Evolutionary conservation across 1,140 invertebrate species (phyloP).

Genomic region (Achatina immaculata): DNA sequence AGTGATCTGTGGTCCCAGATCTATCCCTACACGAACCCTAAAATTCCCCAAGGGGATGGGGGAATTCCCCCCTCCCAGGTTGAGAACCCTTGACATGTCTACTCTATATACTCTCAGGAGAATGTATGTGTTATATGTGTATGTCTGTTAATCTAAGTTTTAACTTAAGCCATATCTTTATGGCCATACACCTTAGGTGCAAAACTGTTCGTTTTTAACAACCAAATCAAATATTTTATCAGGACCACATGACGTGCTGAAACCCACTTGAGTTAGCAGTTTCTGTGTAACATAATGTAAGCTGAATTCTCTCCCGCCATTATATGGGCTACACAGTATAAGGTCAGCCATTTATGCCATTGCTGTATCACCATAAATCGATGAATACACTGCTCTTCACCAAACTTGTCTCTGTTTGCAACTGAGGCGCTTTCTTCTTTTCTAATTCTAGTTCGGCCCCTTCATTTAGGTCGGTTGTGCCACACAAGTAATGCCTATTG

Average conservation of each 20-base stretch:
- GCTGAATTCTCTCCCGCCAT: neutral
- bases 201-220: no score
- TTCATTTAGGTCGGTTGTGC: slow-evolving; percentile 11
- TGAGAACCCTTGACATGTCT: no score
- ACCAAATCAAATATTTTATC: neutral
- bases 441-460: slow-evolving; percentile 5
- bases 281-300: neutral
- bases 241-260: neutral
- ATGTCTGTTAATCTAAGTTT: no score
- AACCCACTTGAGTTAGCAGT: neutral
- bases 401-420: slow-evolving; percentile 9
- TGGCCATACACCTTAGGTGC: no score
- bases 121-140: no score
- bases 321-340: neutral
- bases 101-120: no score
- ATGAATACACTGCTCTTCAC: neutral
- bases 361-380: neutral
- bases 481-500: neutral
- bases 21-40: no score
- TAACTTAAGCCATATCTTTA: no score
- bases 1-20: no score
- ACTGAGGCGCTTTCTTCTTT: neutral
- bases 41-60: no score
- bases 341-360: neutral
- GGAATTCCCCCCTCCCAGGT: no score